Percentiles rank a stretch among this genome's conserved stretches.
Evolutionary conservation across 2,888 invertebrate genomes (phyloP).

Genomic region (Cheilosia impressa): DNA sequence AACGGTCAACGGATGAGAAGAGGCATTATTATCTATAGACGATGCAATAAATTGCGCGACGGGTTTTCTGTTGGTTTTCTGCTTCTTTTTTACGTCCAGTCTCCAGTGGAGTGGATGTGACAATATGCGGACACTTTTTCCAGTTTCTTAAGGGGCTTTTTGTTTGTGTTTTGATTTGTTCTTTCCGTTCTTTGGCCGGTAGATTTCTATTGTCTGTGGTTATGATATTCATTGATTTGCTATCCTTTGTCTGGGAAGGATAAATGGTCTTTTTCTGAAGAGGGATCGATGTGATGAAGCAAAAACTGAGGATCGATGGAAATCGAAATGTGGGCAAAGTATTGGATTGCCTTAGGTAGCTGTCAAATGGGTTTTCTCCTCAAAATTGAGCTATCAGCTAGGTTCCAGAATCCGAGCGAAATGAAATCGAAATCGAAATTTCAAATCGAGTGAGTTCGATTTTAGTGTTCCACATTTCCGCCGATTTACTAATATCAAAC

Average conservation of each 20-base stretch:
- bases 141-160: neutral
- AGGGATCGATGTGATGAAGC: neutral
- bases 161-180: slow-evolving; percentile 18
- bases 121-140: slow-evolving; percentile 36
- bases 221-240: slow-evolving; percentile 18
- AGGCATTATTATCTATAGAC: slow-evolving; percentile 51
- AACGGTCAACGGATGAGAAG: slow-evolving; percentile 28
- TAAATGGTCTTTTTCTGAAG: neutral
- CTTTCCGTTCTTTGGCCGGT: slow-evolving; percentile 31
- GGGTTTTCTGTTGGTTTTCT: slow-evolving; percentile 14
- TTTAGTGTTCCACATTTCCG: too few species aligned
- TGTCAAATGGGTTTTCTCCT: neutral
- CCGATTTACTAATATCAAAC: too few species aligned
- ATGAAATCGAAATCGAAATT: too few species aligned
- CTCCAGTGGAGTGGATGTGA: slow-evolving; percentile 24
- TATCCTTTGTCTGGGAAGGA: slow-evolving; percentile 17
- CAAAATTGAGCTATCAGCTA: neutral
- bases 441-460: too few species aligned
- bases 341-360: neutral
- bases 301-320: neutral
- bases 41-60: slow-evolving; percentile 57
- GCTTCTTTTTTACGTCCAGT: neutral
- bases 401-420: too few species aligned
- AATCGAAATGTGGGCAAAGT: slow-evolving; percentile 5
- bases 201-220: slow-evolving; percentile 25